phyloP scores from a whole-genome alignment of 2,113 vertebrate species.

The Corythornis vintsioides region DNA sequence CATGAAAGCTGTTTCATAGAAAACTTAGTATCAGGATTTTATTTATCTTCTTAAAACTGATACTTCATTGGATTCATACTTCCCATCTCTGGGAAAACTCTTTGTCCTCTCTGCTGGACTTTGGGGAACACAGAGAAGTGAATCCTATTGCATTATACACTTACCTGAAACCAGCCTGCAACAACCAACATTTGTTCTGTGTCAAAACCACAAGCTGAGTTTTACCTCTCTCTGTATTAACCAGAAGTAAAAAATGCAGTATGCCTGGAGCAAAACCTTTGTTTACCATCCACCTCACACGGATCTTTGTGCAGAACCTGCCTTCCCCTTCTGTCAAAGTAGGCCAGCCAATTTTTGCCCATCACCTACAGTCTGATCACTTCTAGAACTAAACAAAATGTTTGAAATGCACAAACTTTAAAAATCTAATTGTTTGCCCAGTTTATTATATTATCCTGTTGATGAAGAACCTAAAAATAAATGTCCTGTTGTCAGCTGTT shows the following conservation, averaged over 20 bases:
- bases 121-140: not conserved
- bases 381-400: conserved; percentile 17
- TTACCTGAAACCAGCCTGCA: not conserved
- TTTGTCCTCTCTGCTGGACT: not conserved
- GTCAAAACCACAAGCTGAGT: not conserved
- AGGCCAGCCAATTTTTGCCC: not conserved
- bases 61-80: not conserved
- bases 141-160: not conserved
- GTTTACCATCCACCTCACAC: not conserved
- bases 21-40: not conserved
- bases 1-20: not conserved
- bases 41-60: not conserved
- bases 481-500: not conserved
- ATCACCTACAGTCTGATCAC: not conserved
- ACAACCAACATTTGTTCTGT: not conserved
- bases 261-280: not conserved
- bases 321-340: not conserved
- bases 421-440: conserved; percentile 3
- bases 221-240: not conserved
- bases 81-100: not conserved
- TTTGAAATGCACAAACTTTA: not conserved
- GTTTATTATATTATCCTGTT: not conserved
- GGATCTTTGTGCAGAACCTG: not conserved
- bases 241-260: not conserved
- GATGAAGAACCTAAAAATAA: not conserved